Evolutionary conservation across 2,888 invertebrate genomes (phyloP).

Genomic region (Brachyopa scutellaris): DNA sequence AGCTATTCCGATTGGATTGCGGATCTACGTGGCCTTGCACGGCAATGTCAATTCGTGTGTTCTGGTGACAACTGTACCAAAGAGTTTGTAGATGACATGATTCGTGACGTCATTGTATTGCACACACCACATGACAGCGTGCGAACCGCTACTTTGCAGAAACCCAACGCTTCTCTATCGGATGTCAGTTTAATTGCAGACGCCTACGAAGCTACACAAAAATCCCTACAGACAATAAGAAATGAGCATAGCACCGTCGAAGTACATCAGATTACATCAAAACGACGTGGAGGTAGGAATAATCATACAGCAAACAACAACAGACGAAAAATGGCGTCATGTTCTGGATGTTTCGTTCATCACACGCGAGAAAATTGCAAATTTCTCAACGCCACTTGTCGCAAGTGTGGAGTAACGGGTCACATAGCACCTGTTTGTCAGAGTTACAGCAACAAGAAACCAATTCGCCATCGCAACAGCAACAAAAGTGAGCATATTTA

Average conservation of each 20-base stretch:
- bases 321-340: conserved; percentile 40
- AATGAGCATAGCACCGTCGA: too few relatives aligned
- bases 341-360: conserved; percentile 48
- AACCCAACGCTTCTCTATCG: conserved; percentile 47
- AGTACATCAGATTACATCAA: too few relatives aligned
- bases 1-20: conserved; percentile 65
- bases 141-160: conserved; percentile 63
- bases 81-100: conserved; percentile 64
- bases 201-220: conserved; percentile 54
- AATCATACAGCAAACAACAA: conserved; percentile 7
- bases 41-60: conserved; percentile 62
- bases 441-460: neutral
- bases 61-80: conserved; percentile 33
- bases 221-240: conserved; percentile 25
- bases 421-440: conserved; percentile 52
- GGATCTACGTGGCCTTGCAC: conserved; percentile 64
- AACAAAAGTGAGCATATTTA: conserved; percentile 9
- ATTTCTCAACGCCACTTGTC: conserved; percentile 43
- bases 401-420: conserved; percentile 41
- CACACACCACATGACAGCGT: conserved; percentile 67
- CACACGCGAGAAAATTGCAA: conserved; percentile 52
- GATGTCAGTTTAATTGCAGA: conserved; percentile 60
- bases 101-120: conserved; percentile 61
- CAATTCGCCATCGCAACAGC: neutral
- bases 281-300: too few relatives aligned